Evolutionary conservation across 1,140 invertebrate genomes (phyloP), one percentile per base, ranked within the genome.

Genomic region (Brachionus calyciflorus): DNA sequence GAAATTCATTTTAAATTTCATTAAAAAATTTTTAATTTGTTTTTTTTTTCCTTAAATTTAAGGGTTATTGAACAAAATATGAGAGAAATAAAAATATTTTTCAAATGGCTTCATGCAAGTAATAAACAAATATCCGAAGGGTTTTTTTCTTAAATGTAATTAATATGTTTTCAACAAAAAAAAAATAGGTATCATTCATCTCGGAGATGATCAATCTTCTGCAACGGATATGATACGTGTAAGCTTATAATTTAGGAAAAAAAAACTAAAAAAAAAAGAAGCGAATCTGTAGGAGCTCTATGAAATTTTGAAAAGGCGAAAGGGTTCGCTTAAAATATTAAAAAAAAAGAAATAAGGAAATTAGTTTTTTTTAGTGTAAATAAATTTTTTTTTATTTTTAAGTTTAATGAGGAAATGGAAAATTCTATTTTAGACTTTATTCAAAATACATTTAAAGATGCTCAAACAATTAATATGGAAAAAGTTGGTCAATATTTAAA

Each of bases 21-120:
- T 37, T 37, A 37, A 37, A 37, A 37, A 37, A 37, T 37, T n/a
- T n/a, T n/a, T n/a, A n/a, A 17, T 78, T 57, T 75, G 19, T 77
- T 77, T 60, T 78, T 19, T 78, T 65, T 80, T 78, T 14, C 14
- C 24, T 40, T 17, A 60, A 73, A n/a, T n/a, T n/a, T n/a, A n/a
- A 84, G 83, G 86, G 93, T 94, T 0, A 95, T 96, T 55, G 93
- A 96, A 86, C 89, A 91, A 65, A 93, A 92, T 69, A 91, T 94
- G 87, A 89, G 91, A 70, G 93, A 94, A 83, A 94, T 95, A 80
- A 94, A 94, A 86, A 90, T 92, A 10, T 96, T 97, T 80, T 95
- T 96, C 77, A 83, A 88, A 79, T 91, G 89, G 87, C 85, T 98
- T 0, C 93, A 93, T 83, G 90, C 91, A 48, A 82, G 82, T 83